A percentile compares a stretch with the other conserved stretches of the same genome.
phyloP scores from a whole-genome alignment of 2,113 vertebrate species.

The Tragelaphus buxtoni region DNA sequence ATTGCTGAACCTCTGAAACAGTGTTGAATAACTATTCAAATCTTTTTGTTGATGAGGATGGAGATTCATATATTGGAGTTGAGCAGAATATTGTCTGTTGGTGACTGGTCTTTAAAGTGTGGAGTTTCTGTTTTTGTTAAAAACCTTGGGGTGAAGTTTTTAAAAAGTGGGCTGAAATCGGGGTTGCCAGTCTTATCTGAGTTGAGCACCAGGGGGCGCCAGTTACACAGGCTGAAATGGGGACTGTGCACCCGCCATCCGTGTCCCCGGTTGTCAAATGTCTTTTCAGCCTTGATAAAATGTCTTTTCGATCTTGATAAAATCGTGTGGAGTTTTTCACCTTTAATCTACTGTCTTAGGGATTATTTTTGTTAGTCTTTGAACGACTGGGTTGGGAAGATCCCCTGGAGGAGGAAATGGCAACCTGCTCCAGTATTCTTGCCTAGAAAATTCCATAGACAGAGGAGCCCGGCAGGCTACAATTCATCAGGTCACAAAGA shows the following conservation, averaged over 20 bases:
- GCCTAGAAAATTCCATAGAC: neutral
- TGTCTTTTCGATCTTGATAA: neutral
- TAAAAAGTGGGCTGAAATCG: neutral
- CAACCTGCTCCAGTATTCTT: neutral
- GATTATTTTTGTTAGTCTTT: neutral
- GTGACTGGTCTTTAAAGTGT: conserved; percentile 6
- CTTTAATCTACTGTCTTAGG: conserved; percentile 20
- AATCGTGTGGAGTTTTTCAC: neutral
- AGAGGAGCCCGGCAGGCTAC: neutral
- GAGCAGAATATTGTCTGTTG: neutral
- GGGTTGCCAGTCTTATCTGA: neutral
- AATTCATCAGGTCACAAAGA: neutral
- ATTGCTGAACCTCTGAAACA: neutral
- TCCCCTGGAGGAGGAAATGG: neutral
- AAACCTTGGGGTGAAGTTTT: neutral
- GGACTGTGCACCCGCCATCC: neutral
- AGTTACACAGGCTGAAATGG: neutral
- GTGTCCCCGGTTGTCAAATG: neutral
- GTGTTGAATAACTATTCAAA: neutral
- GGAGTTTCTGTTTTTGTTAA: neutral
- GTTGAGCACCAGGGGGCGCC: neutral
- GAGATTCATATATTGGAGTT: neutral
- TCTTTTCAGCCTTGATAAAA: neutral
- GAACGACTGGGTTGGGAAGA: neutral
- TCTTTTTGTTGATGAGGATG: neutral